Evolutionary conservation across 2,797 vertebrate genomes (phyloP).

Genomic region (Danio jaintianensis): DNA sequence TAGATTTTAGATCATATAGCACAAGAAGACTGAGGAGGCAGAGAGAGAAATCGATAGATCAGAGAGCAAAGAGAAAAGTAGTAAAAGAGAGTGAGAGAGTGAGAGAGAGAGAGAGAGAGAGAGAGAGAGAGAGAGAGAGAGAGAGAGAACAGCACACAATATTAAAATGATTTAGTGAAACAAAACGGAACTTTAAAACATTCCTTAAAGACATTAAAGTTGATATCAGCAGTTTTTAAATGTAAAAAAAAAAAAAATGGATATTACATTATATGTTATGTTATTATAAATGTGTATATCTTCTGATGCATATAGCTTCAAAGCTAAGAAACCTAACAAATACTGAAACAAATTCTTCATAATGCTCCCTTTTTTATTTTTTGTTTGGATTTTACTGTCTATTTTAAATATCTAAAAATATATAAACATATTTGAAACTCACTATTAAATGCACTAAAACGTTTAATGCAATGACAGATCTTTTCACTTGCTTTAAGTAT

Average conservation of each 20-base stretch:
- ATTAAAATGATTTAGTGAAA: slow-evolving; percentile 58
- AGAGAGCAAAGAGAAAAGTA: slow-evolving; percentile 32
- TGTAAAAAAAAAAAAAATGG: background rate
- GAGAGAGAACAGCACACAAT: background rate
- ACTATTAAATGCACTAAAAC: too few species aligned
- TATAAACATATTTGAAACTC: too few species aligned
- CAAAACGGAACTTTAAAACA: slow-evolving; percentile 7
- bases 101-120: slow-evolving; percentile 15
- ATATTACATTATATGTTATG: too few species aligned
- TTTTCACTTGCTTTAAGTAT: background rate
- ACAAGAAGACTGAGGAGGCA: slow-evolving; percentile 7
- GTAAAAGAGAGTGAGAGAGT: slow-evolving; percentile 25
- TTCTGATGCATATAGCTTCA: too few species aligned
- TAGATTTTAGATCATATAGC: slow-evolving; percentile 47
- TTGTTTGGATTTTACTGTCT: background rate
- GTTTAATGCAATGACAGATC: too few species aligned
- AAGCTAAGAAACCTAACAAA: too few species aligned
- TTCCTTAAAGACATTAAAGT: background rate
- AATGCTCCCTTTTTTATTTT: too few species aligned
- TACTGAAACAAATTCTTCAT: too few species aligned
- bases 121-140: background rate
- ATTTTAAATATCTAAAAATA: background rate
- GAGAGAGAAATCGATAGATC: slow-evolving; percentile 46
- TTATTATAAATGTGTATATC: background rate
- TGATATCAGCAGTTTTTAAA: background rate